phyloP scores from a whole-genome alignment of 2,113 vertebrate genomes.

The Callaeas wilsoni region DNA sequence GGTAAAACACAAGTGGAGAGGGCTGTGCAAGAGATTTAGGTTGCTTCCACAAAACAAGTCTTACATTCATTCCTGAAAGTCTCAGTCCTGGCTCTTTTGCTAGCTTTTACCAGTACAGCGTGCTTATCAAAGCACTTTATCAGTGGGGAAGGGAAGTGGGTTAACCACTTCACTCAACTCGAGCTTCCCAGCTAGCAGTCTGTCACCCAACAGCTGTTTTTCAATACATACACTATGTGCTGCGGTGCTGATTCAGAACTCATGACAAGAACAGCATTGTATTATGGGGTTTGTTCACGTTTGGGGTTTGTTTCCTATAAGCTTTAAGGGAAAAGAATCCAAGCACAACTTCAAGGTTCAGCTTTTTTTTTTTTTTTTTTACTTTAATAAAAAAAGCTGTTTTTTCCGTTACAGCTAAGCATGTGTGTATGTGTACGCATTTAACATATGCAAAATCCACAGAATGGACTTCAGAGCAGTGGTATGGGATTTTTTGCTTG shows the following conservation, averaged over 20 bases:
- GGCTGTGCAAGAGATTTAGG: constrained; percentile 34
- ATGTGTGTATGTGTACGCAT: rapidly evolving
- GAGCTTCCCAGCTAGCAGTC: constrained; percentile 72
- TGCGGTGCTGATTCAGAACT: constrained; percentile 37
- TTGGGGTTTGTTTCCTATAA: constrained; percentile 19
- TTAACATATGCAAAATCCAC: neutral
- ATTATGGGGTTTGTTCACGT: neutral
- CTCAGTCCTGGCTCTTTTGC: constrained; percentile 74
- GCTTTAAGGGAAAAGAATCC: neutral
- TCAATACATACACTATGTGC: constrained; percentile 72
- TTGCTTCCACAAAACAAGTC: constrained; percentile 74
- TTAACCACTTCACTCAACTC: constrained; percentile 81
- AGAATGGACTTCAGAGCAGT: neutral
- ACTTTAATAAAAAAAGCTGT: neutral
- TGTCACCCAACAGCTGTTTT: constrained; percentile 86
- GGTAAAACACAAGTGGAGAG: neutral
- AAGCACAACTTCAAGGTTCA: constrained; percentile 1
- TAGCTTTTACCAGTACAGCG: constrained; percentile 72
- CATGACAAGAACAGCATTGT: constrained; percentile 77
- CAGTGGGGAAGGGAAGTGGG: constrained; percentile 89
- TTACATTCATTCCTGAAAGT: constrained; percentile 77
- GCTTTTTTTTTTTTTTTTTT: neutral
- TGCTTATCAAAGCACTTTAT: constrained; percentile 98
- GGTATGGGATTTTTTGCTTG: neutral
- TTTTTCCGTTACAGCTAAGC: neutral